These are phyloP conservation scores for Oscheius sp. DNA, from an alignment of 2,888 invertebrate species.

Conservation along the genomic window DNA sequence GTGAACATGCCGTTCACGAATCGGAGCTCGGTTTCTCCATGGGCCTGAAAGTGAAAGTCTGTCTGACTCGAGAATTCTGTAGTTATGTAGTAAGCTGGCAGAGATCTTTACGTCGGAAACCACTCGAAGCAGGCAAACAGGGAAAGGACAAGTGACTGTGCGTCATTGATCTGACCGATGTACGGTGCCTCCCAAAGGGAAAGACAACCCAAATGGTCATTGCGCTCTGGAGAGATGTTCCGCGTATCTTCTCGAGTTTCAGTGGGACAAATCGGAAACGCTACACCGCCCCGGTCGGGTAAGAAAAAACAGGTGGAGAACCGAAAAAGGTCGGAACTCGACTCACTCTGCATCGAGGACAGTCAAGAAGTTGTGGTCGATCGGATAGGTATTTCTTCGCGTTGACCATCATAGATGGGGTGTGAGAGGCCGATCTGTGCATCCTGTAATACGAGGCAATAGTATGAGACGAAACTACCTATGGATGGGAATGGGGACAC, in stretches of 20 bases:
- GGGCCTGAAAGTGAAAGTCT: constrained; percentile 53
- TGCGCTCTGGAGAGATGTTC: constrained; percentile 17
- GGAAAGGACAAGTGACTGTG: constrained; percentile 26
- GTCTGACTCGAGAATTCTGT: too few relatives aligned
- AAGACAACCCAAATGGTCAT: neutral
- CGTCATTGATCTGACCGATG: constrained; percentile 33
- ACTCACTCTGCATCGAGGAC: constrained; percentile 68
- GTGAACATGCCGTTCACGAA: constrained; percentile 71
- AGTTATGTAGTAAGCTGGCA: neutral
- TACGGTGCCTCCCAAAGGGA: neutral
- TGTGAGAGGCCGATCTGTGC: constrained; percentile 66
- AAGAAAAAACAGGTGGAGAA: constrained; percentile 9
- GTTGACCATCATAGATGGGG: constrained; percentile 72
- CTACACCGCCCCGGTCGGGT: constrained; percentile 15
- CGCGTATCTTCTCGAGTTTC: constrained; percentile 29
- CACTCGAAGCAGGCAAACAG: constrained; percentile 32
- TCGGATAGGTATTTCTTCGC: constrained; percentile 71
- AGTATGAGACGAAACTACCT: constrained; percentile 39
- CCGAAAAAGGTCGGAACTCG: neutral
- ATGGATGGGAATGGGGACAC: constrained; percentile 59
- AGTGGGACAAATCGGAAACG: constrained; percentile 29
- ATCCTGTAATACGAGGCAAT: neutral
- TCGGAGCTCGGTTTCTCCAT: constrained; percentile 70
- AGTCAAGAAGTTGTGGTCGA: constrained; percentile 70
- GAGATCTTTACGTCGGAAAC: constrained; percentile 10